A percentile compares a stretch with the other conserved stretches of the same genome.
These are phyloP conservation scores for Herpetotheres cachinnans DNA, from an alignment of 2,113 vertebrate species.

Conservation along the genomic window DNA sequence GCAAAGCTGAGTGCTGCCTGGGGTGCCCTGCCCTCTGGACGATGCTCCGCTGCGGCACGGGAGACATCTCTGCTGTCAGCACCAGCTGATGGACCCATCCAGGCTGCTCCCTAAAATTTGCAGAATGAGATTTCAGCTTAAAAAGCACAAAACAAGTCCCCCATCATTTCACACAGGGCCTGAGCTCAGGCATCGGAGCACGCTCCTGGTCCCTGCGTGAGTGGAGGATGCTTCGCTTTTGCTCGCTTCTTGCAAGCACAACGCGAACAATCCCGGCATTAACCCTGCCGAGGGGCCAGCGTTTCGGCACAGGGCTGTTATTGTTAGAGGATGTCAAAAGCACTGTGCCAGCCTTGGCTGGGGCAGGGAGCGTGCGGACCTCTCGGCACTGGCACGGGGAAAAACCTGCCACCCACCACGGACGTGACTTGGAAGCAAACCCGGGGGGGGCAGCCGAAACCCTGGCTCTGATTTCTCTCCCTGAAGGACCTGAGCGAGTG, in stretches of 20 bases:
- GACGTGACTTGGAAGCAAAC: not conserved
- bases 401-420: fast-evolving
- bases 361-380: not conserved
- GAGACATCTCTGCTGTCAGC: not conserved
- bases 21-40: not conserved
- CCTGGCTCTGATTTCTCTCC: not conserved
- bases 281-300: not conserved
- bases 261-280: not conserved
- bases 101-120: not conserved
- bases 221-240: not conserved
- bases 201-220: fast-evolving
- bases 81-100: not conserved
- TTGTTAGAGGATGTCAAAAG: not conserved
- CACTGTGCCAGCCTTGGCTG: not conserved
- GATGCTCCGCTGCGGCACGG: fast-evolving
- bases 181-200: not conserved
- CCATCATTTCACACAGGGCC: fast-evolving
- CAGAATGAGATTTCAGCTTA: not conserved
- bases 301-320: not conserved
- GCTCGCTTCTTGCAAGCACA: fast-evolving
- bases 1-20: not conserved
- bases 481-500: not conserved
- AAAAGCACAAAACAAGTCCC: fast-evolving
- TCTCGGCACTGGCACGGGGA: not conserved
- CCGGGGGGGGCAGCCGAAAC: not conserved